These are phyloP conservation scores for Noctua fimbriata DNA, from an alignment of 2,888 invertebrate genomes.

Conservation along the genomic window DNA sequence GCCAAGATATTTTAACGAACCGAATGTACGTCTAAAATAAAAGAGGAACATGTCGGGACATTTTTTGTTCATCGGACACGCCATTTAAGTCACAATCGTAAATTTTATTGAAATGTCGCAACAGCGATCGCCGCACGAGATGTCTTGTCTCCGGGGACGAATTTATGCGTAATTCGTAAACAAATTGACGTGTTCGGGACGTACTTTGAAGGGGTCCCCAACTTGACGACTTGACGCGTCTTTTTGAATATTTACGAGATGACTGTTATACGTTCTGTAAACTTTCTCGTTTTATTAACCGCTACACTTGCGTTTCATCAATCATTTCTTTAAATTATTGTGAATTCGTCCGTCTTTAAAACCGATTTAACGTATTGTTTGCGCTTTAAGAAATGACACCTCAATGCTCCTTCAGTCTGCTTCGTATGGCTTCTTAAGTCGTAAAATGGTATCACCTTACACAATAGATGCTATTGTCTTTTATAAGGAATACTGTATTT, in stretches of 20 bases:
- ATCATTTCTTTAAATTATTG: constrained; percentile 60
- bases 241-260: constrained; percentile 79
- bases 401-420: constrained; percentile 82
- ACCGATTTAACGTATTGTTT: constrained; percentile 79
- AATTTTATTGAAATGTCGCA: constrained; percentile 90
- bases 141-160: constrained; percentile 89
- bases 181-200: constrained; percentile 89
- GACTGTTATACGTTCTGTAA: constrained; percentile 74
- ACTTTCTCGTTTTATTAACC: constrained; percentile 69
- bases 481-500: constrained; percentile 78
- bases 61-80: constrained; percentile 88
- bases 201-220: constrained; percentile 83
- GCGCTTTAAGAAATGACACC: constrained; percentile 85
- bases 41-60: constrained; percentile 85
- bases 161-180: constrained; percentile 90
- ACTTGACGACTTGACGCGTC: constrained; percentile 87
- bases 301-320: constrained; percentile 53
- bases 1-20: constrained; percentile 89
- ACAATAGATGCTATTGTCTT: constrained; percentile 87
- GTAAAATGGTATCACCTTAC: constrained; percentile 88
- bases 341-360: constrained; percentile 70
- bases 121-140: constrained; percentile 89
- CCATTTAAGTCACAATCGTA: constrained; percentile 90
- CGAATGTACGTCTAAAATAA: constrained; percentile 85
- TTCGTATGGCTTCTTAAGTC: constrained; percentile 88